These are phyloP conservation scores for Coregonus clupeaformis DNA, from an alignment of 2,113 vertebrate genomes.

Conservation along the genomic window DNA sequence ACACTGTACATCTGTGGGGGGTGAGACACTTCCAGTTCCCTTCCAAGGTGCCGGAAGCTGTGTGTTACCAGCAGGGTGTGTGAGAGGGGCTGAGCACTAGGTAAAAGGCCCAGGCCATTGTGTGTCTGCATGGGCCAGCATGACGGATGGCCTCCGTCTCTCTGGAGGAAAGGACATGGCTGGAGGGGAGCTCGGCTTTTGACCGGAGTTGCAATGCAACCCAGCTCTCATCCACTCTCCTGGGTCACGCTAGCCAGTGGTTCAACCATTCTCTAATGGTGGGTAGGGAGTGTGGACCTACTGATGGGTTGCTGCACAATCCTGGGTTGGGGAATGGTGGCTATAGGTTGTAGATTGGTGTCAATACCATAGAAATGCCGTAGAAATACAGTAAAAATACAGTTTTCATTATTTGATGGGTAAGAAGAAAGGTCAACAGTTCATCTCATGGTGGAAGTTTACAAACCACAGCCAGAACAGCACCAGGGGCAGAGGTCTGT, in stretches of 20 bases:
- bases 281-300: not conserved
- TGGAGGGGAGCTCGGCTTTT: conserved; percentile 52
- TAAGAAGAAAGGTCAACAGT: conserved; percentile 18
- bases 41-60: conserved; percentile 68
- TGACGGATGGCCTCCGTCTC: conserved; percentile 76
- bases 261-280: conserved; percentile 4
- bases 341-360: too few relatives aligned
- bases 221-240: conserved; percentile 40
- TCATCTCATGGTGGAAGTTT: conserved; percentile 19
- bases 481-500: conserved; percentile 36
- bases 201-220: conserved; percentile 48
- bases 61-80: conserved; percentile 75
- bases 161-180: conserved; percentile 72
- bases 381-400: too few relatives aligned
- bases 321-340: not conserved
- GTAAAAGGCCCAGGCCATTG: conserved; percentile 70
- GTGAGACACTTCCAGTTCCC: not conserved
- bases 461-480: conserved; percentile 23
- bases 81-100: conserved; percentile 70
- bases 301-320: not conserved
- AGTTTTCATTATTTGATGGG: not conserved
- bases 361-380: too few relatives aligned
- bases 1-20: not conserved
- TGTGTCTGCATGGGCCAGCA: conserved; percentile 69
- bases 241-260: conserved; percentile 20